phyloP scores from a whole-genome alignment of 35 echinoderm and acorn worm genomes.

The Ophiothrix spiculata region DNA sequence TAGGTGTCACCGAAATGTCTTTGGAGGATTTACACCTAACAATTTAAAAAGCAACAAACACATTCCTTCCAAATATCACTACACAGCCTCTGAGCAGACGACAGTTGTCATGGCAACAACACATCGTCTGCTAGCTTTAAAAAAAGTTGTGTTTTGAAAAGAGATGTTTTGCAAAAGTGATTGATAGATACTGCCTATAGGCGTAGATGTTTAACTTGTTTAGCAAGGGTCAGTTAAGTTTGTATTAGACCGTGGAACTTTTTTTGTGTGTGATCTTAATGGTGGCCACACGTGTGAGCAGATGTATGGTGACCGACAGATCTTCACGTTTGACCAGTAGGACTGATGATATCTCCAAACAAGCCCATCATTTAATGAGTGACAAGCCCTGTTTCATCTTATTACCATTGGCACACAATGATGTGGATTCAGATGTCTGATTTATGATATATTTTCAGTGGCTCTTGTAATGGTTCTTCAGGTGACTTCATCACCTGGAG shows the following conservation, averaged over 20 bases:
- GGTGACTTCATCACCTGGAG: too few relatives aligned
- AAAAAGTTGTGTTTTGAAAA: neutral
- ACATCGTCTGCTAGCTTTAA: neutral
- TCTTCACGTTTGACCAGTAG: neutral
- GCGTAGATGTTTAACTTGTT: neutral
- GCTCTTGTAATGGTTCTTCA: too few relatives aligned
- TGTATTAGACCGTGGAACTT: neutral
- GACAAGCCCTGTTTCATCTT: too few relatives aligned
- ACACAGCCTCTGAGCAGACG: neutral
- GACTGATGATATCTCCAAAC: neutral
- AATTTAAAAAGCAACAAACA: too few relatives aligned
- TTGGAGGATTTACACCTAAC: neutral
- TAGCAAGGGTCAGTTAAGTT: neutral
- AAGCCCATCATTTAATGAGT: too few relatives aligned
- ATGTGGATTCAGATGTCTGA: too few relatives aligned
- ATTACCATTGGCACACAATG: too few relatives aligned
- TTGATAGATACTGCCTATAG: neutral
- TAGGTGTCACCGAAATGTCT: neutral
- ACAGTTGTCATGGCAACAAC: neutral
- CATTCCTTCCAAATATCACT: neutral
- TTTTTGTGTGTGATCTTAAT: neutral
- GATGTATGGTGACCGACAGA: neutral
- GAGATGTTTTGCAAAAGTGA: neutral
- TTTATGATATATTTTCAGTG: too few relatives aligned
- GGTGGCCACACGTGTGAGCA: neutral